These are phyloP conservation scores for Dromococcyx pavoninus DNA, from an alignment of 2,797 vertebrate species.

Conservation along the genomic window DNA sequence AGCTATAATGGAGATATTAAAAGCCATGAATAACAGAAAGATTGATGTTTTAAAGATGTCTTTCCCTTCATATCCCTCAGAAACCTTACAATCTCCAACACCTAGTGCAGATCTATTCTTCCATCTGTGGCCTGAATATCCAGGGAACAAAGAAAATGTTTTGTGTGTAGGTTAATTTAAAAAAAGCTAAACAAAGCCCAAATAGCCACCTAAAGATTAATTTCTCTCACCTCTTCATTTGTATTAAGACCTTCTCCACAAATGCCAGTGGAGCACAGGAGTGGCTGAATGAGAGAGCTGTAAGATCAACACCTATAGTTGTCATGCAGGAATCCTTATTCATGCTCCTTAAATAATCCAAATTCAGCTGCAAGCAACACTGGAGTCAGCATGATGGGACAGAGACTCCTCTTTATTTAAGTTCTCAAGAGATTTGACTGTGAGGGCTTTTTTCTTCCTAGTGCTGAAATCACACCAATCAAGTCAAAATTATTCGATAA, in stretches of 20 bases:
- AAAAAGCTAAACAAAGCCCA: not conserved
- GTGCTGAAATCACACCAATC: not conserved
- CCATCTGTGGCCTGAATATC: not conserved
- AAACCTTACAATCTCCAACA: not conserved
- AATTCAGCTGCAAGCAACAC: not conserved
- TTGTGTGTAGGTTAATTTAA: not conserved
- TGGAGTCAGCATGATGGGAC: not conserved
- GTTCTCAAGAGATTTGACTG: not conserved
- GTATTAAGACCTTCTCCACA: not conserved
- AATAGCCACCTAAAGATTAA: not conserved
- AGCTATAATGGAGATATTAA: not conserved
- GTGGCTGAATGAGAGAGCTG: not conserved
- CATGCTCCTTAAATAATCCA: not conserved
- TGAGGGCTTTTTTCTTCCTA: not conserved
- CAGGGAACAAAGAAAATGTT: not conserved
- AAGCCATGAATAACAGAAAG: not conserved
- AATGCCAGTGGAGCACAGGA: not conserved
- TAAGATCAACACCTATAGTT: not conserved
- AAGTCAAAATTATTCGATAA: not conserved
- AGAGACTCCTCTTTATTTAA: not conserved
- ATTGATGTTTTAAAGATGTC: not conserved
- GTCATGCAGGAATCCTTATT: not conserved
- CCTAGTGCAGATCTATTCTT: not conserved
- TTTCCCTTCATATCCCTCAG: not conserved
- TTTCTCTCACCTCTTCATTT: not conserved